A percentile compares a stretch with the other conserved stretches of the same genome.
phyloP scores from a whole-genome alignment of 2,797 vertebrate genomes.

The Sebastiscus tertius region DNA sequence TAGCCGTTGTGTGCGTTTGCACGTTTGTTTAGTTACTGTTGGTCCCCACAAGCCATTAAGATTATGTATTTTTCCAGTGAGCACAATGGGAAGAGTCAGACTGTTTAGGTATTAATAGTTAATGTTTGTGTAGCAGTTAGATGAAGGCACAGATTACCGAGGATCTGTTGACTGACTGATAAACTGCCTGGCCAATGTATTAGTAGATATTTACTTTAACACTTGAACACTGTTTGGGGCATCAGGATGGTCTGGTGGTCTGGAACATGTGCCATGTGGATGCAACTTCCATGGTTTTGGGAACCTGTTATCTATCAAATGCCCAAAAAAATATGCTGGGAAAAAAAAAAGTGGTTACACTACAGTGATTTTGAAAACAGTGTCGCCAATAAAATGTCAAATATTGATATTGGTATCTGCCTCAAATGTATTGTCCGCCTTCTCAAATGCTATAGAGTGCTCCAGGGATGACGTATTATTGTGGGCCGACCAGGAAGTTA shows the following conservation, averaged over 20 bases:
- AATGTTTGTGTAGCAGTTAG: not conserved
- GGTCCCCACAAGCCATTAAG: not conserved
- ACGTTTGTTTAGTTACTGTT: not conserved
- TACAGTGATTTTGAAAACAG: not conserved
- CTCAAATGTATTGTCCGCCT: not conserved
- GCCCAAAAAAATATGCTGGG: not conserved
- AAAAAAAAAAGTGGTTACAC: not conserved
- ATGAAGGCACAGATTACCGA: not conserved
- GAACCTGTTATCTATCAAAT: not conserved
- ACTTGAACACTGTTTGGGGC: not conserved
- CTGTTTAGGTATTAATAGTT: not conserved
- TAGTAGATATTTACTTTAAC: not conserved
- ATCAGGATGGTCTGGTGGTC: not conserved
- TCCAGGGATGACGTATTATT: no score
- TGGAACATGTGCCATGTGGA: not conserved
- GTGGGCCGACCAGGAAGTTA: no score
- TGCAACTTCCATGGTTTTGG: not conserved
- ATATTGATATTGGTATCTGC: not conserved
- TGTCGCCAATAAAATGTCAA: not conserved
- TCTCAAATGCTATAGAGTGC: not conserved
- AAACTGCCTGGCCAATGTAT: not conserved
- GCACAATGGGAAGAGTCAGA: not conserved
- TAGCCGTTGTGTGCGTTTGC: not conserved
- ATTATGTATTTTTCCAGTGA: conserved; percentile 1
- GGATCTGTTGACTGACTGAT: not conserved